Base-by-base conservation (phyloP, 2,888 invertebrate genomes). In the Acrocyrtus sp. region DNA sequence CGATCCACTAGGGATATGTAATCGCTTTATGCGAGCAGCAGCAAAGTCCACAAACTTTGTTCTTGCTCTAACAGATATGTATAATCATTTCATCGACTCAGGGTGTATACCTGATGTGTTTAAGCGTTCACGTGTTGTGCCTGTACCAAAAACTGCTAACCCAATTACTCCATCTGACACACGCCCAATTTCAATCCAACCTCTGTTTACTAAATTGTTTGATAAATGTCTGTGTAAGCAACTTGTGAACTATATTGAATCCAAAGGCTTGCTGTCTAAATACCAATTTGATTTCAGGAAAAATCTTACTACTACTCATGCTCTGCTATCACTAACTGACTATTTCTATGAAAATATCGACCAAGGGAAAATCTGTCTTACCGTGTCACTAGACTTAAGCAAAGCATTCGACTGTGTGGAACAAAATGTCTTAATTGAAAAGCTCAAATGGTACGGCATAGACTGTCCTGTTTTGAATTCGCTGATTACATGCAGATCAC, bases 251-350 rank as follows among this genome's bases (percentile, higher is more conserved):
- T 65, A 65, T n/a, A 5, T 72, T 24, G 45, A 65, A 19, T 5
- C 24, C 4, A 65, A 72, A 22, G 41, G 58, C 0, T 24, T 72
- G 1, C 19, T 72, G 12, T 45, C 27, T 19, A 29, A 21, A 41
- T 24, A 29, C 17, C 69, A 69, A 60, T 69, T 69, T 43, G 74
- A 65, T 1, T 74, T 69, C 26, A 24, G 65, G n/a, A 43, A 15
- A 15, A 26, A 24, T 17, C 41, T 22, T 3, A 29, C 54, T 3
- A 65, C 65, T n/a, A 43, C 48, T 4, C 57, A 39, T 21, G 72
- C 72, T 1, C n/a, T 65, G n/a, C 19, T 51, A 2, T 57, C 63
- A 2, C n/a, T 74, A 6, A 54, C 56, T 24, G 70, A 70, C 17
- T 24, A 6, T 3, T 26, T 75, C 3, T 70, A 66, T 12, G 50